Base-by-base conservation (phyloP, 2,888 invertebrate genomes). In the Hedychridium roseum region DNA sequence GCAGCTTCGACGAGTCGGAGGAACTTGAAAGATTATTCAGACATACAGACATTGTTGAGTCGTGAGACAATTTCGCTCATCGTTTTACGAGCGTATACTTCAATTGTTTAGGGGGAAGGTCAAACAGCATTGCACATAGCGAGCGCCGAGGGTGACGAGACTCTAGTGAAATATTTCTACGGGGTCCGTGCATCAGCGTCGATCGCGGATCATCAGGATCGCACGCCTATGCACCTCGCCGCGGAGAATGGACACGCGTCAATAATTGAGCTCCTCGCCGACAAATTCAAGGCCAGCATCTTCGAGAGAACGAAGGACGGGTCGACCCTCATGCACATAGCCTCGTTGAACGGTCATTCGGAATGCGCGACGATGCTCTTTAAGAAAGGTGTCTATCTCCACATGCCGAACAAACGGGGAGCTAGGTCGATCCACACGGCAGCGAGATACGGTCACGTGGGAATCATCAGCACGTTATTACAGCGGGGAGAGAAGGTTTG, bases 321-420 rank as follows among this genome's bases (percentile, higher is more conserved):
- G 43, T 96, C 94, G 71, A 99, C 99, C 0, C 82, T 99, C 54
- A 96, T 99, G 92, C 99, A 99, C 79, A 96, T 99, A 54, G 98
- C 99, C 0, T 96, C 98, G 0, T 83, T 95, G 53, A 94, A 94
- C 75, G 98, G 99, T 0, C 97, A 98, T 79, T 95, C 98, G 0
- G 97, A 97, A 72, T 98, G 98, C 68, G 98, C 98, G 34, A 91
- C 96, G 83, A 96, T 97, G 87, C 89, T 99, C 53, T 93, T 99
- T 80, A 97, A 96, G 81, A 96, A 97, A 78, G 99, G 99, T 7
- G 98, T 99, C 26, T 98, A 98, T 62, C 85, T 99, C 15, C 96
- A 97, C 77, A 99, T 99, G 98, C 98, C 99, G 53, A 99, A 99
- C 80, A 99, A 98, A 85, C 89, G 86, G 57, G 99, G 99, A 17